Percentiles rank a stretch among this genome's conserved stretches.
phyloP scores from a whole-genome alignment of 2,888 invertebrate genomes.

The Papilio elwesi region DNA sequence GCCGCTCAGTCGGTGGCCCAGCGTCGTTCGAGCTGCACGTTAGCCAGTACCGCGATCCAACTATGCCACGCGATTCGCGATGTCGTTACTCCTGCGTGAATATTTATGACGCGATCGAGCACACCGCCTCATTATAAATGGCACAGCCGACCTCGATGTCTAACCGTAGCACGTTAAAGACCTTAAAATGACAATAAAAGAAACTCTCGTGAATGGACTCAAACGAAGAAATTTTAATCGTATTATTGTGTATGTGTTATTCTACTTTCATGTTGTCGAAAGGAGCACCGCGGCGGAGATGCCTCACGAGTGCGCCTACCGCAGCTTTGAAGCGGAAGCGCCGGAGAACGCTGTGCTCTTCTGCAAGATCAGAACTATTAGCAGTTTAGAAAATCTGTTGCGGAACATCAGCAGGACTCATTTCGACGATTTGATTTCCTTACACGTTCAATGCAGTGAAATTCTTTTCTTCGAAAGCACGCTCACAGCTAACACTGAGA shows the following conservation, averaged over 20 bases:
- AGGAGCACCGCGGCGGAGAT: conserved; percentile 74
- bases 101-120: conserved; percentile 79
- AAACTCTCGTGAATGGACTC: conserved; percentile 75
- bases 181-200: conserved; percentile 81
- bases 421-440: conserved; percentile 86
- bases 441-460: conserved; percentile 89
- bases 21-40: conserved; percentile 71
- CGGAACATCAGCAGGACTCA: conserved; percentile 88
- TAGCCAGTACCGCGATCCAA: conserved; percentile 56
- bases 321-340: conserved; percentile 83
- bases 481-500: conserved; percentile 79
- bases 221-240: conserved; percentile 78
- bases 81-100: conserved; percentile 73
- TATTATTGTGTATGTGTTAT: conserved; percentile 81
- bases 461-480: conserved; percentile 90
- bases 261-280: conserved; percentile 75
- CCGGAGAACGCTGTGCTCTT: conserved; percentile 84
- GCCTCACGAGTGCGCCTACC: conserved; percentile 90
- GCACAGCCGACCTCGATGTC: conserved; percentile 73
- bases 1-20: conserved; percentile 81
- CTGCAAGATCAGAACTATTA: conserved; percentile 89
- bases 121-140: conserved; percentile 75
- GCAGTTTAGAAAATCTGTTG: conserved; percentile 87
- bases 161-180: conserved; percentile 65
- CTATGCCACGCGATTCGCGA: conserved; percentile 78